Evolutionary conservation across 1,140 invertebrate genomes (phyloP).

Genomic region (Gonioctena quinquepunctata): DNA sequence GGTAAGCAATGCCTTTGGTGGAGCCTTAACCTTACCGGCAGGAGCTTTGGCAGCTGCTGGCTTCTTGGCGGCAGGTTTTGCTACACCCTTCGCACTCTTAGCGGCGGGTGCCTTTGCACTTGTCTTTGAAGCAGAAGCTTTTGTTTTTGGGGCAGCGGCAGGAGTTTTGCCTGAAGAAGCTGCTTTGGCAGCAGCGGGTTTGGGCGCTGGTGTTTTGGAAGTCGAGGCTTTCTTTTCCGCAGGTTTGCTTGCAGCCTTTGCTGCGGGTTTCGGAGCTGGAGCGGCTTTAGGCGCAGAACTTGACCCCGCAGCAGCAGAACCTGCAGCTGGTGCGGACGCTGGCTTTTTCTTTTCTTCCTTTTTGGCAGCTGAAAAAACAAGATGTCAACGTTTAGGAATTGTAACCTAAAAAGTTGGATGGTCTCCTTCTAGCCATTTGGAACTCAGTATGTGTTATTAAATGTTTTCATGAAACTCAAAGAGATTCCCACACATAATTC

Average conservation of each 20-base stretch:
- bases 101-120: slow-evolving; percentile 41
- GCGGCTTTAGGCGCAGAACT: slow-evolving; percentile 10
- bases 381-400: too few species aligned
- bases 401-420: too few species aligned
- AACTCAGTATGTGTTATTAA: slow-evolving; percentile 16
- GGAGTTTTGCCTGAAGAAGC: slow-evolving; percentile 20
- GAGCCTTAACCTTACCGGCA: slow-evolving; percentile 52
- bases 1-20: slow-evolving; percentile 45
- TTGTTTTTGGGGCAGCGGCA: slow-evolving; percentile 9
- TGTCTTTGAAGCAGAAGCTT: slow-evolving; percentile 51
- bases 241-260: slow-evolving; percentile 56
- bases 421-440: not conserved
- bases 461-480: slow-evolving; percentile 37
- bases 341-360: slow-evolving; percentile 66
- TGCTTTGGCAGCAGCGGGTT: slow-evolving; percentile 54
- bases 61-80: slow-evolving; percentile 45
- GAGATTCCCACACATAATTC: slow-evolving; percentile 42
- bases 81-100: slow-evolving; percentile 34
- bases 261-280: slow-evolving; percentile 55
- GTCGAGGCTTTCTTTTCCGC: slow-evolving; percentile 41
- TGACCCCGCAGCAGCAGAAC: slow-evolving; percentile 49
- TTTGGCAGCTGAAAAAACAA: slow-evolving; percentile 57
- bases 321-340: slow-evolving; percentile 55
- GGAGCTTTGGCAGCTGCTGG: slow-evolving; percentile 57
- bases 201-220: slow-evolving; percentile 32